Evolutionary conservation across 1,140 invertebrate species (phyloP), one percentile per base, ranked within the genome.

Genomic region (Polyergus mexicanus): DNA sequence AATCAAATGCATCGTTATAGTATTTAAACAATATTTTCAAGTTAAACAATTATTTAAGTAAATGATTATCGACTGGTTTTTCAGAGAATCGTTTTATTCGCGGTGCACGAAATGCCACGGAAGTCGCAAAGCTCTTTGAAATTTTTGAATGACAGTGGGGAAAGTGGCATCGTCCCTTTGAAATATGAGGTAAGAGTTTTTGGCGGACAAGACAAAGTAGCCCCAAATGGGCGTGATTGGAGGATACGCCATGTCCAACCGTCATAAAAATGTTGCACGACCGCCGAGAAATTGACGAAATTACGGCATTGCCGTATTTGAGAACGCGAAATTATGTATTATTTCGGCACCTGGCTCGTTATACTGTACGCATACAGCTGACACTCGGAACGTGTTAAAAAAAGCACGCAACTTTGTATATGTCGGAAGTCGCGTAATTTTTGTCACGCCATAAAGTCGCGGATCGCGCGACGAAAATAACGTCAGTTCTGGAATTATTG

Each of bases 341-440:
- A 88, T 88, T 85, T 77, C 56, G 60, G 60, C 38, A 38, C 25
- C 35, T 6, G 35, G 10, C 25, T 51, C 25, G 58, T 77, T 84
- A 72, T 54, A 22, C 41, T 25, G 22, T 22, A 35, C 72, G 78
- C 47, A 71, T 72, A 68, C 77, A 86, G 32, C 66, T 75, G 74
- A 56, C 80, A 66, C 6, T 38, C 41, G 25, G 65, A 77, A 76
- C 22, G 80, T 28, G 78, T 74, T 83, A 83, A 85, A 74, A 74
- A 77, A 88, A 72, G 47, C 87, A 71, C 58, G 66, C 72, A 85
- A 88, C 58, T 85, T 77, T 51, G 80, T 68, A 8, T 32, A 74
- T 32, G 19, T 28, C 80, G 86, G 87, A 88, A 84, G 62, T 83
- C 28, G 35, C 28, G 35, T 69, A 35, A 72, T 69, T 83, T 71